Conservation (phyloP, 30 jellyfish, hydroid and myxozoan genomes). For the Aurelia coerulea region DNA sequence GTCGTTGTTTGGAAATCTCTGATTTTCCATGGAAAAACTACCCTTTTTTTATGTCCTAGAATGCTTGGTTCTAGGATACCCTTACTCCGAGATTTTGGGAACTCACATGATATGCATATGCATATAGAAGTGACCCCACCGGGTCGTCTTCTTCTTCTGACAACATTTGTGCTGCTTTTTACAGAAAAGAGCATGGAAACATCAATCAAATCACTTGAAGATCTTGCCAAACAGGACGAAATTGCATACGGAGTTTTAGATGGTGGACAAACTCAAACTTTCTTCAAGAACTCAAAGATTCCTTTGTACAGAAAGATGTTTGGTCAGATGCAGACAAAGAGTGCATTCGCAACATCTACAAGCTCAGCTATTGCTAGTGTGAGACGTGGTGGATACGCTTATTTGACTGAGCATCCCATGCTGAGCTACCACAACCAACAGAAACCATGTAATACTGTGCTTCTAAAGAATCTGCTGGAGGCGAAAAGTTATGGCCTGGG, state of each 20-base stretch:
- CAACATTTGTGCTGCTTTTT: not conserved
- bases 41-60: too few relatives aligned
- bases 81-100: too few relatives aligned
- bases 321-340: slow-evolving; percentile 63
- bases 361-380: slow-evolving; percentile 63
- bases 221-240: slow-evolving; percentile 77
- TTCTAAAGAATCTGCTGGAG: slow-evolving; percentile 80
- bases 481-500: slow-evolving; percentile 93
- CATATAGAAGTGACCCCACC: too few relatives aligned
- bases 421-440: slow-evolving; percentile 70
- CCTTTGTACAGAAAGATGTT: slow-evolving; percentile 81
- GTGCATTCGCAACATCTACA: slow-evolving; percentile 69
- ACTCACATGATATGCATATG: too few relatives aligned
- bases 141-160: too few relatives aligned
- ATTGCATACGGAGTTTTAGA: slow-evolving; percentile 82
- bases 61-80: too few relatives aligned
- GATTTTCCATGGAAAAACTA: too few relatives aligned
- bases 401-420: slow-evolving; percentile 86
- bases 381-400: slow-evolving; percentile 79
- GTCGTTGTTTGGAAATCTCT: too few relatives aligned
- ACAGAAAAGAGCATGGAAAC: slow-evolving; percentile 69
- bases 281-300: slow-evolving; percentile 75
- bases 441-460: slow-evolving; percentile 83
- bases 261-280: slow-evolving; percentile 85
- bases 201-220: slow-evolving; percentile 77